These are phyloP conservation scores for Nysson spinosus DNA, from an alignment of 2,888 invertebrate species.

Conservation along the genomic window DNA sequence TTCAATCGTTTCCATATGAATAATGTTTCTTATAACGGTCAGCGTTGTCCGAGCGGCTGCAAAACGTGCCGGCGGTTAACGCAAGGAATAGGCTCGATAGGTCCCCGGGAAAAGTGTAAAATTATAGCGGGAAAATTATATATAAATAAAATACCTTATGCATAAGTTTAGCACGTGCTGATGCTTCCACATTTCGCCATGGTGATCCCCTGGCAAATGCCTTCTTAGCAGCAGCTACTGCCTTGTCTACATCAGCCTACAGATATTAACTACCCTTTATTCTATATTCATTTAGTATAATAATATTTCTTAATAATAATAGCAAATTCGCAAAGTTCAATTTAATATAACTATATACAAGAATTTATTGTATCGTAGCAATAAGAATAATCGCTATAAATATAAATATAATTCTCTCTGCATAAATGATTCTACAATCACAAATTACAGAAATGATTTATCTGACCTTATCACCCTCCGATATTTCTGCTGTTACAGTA, in stretches of 20 bases:
- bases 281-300: not conserved
- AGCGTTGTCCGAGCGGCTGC: too few relatives aligned
- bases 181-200: conserved; percentile 91
- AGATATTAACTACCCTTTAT: conserved; percentile 12
- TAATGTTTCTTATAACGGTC: too few relatives aligned
- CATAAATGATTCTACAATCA: too few relatives aligned
- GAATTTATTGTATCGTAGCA: conserved; percentile 1
- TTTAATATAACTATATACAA: too few relatives aligned
- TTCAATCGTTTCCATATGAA: too few relatives aligned
- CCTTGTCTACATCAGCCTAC: conserved; percentile 88
- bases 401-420: too few relatives aligned
- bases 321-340: not conserved
- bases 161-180: conserved; percentile 86
- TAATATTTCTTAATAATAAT: not conserved
- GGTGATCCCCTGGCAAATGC: conserved; percentile 86
- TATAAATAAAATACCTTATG: conserved; percentile 76
- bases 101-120: too few relatives aligned
- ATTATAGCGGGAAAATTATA: not conserved
- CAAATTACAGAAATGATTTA: too few relatives aligned
- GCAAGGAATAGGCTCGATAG: too few relatives aligned
- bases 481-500: conserved; percentile 85
- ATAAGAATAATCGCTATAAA: too few relatives aligned
- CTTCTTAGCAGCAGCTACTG: conserved; percentile 87
- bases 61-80: too few relatives aligned
- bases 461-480: conserved; percentile 93